Evolutionary conservation across 2,888 invertebrate genomes (phyloP).

Genomic region (Zeuzera pyrina): DNA sequence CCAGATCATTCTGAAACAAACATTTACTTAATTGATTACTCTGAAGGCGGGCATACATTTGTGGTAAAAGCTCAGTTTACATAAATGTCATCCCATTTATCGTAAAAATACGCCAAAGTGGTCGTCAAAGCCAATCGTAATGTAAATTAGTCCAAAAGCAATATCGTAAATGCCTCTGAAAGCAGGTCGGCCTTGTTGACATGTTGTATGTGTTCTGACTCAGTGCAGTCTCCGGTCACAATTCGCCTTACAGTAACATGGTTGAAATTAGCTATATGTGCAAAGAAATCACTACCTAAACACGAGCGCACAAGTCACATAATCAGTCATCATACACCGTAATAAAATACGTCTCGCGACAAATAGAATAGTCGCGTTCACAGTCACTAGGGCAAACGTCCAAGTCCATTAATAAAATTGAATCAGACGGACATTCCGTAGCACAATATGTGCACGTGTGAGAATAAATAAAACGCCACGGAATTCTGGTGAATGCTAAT

Average conservation of each 20-base stretch:
- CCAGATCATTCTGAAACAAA: slow-evolving; percentile 61
- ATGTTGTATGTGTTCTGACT: slow-evolving; percentile 45
- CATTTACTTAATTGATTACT: slow-evolving; percentile 1
- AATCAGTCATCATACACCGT: slow-evolving; percentile 27
- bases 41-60: not conserved
- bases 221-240: slow-evolving; percentile 48
- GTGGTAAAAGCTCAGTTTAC: not conserved
- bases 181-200: slow-evolving; percentile 55
- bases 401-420: slow-evolving; percentile 73
- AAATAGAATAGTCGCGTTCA: slow-evolving; percentile 56
- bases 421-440: slow-evolving; percentile 68
- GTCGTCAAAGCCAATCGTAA: slow-evolving; percentile 38
- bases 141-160: slow-evolving; percentile 52
- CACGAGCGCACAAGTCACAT: slow-evolving; percentile 28
- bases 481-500: slow-evolving; percentile 12
- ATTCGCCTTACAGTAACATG: slow-evolving; percentile 19
- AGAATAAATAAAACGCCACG: slow-evolving; percentile 45
- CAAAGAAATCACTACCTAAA: slow-evolving; percentile 32
- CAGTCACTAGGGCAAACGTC: slow-evolving; percentile 69
- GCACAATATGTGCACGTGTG: slow-evolving; percentile 64
- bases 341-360: slow-evolving; percentile 46
- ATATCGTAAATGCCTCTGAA: slow-evolving; percentile 48
- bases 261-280: slow-evolving; percentile 21
- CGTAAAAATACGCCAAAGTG: slow-evolving; percentile 18
- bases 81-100: slow-evolving; percentile 12